phyloP scores from a whole-genome alignment of 2,113 vertebrate species.

The Capreolus pygargus region DNA sequence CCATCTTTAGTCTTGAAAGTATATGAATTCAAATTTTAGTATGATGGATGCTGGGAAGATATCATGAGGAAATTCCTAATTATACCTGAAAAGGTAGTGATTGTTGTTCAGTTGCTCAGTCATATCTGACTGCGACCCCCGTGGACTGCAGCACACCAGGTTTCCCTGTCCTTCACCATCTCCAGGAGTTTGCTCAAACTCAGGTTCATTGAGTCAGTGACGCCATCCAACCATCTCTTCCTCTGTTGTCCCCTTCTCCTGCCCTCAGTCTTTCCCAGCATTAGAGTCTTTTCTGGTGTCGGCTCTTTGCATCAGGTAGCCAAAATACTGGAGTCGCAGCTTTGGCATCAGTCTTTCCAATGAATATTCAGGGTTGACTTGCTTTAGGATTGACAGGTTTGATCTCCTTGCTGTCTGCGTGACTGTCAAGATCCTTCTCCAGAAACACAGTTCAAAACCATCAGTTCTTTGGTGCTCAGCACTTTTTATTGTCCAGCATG shows the following conservation, averaged over 20 bases:
- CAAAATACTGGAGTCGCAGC: background rate
- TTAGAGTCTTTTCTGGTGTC: background rate
- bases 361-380: background rate
- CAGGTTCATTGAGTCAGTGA: background rate
- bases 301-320: background rate
- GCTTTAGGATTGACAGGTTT: background rate
- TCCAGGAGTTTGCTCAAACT: background rate
- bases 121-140: background rate
- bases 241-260: background rate
- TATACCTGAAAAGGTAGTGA: background rate
- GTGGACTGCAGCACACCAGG: background rate
- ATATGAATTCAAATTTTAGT: background rate
- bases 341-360: background rate
- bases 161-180: background rate
- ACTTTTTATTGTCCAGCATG: background rate
- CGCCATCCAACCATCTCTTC: background rate
- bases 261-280: background rate
- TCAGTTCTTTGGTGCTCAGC: background rate
- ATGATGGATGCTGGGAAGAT: background rate
- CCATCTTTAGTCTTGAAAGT: background rate
- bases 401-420: background rate
- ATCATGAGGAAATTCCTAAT: background rate
- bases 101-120: background rate
- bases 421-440: background rate
- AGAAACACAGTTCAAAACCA: background rate